Percentiles rank a stretch among this genome's conserved stretches.
These are phyloP conservation scores for Notiomystis cincta DNA, from an alignment of 2,113 vertebrate species.

Conservation along the genomic window DNA sequence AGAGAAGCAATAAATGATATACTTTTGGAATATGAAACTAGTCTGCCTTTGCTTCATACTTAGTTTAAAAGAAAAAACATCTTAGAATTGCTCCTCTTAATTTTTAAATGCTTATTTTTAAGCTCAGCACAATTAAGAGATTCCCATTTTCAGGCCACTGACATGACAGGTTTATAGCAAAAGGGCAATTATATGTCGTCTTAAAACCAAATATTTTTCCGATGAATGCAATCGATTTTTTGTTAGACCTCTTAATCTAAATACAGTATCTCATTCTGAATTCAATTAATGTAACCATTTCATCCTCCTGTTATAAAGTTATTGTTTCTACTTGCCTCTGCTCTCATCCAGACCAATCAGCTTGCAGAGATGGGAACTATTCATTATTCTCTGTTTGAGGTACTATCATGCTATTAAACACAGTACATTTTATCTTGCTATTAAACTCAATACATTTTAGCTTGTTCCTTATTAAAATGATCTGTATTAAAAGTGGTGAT, in stretches of 20 bases:
- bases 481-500: background rate
- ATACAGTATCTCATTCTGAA: background rate
- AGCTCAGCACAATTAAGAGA: background rate
- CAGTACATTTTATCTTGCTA: background rate
- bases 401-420: background rate
- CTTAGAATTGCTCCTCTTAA: background rate
- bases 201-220: background rate
- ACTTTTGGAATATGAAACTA: background rate
- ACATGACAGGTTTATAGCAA: background rate
- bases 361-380: background rate
- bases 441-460: background rate
- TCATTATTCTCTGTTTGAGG: background rate
- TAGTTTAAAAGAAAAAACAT: background rate
- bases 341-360: background rate
- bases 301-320: background rate
- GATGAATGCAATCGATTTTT: background rate
- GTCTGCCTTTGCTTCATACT: background rate
- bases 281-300: background rate
- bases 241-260: background rate
- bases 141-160: accelerated
- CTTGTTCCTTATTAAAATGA: background rate
- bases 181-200: background rate
- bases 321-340: background rate
- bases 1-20: conserved; percentile 4
- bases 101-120: background rate